phyloP scores from a whole-genome alignment of 2,113 vertebrate species.

The Poicephalus meyeri region DNA sequence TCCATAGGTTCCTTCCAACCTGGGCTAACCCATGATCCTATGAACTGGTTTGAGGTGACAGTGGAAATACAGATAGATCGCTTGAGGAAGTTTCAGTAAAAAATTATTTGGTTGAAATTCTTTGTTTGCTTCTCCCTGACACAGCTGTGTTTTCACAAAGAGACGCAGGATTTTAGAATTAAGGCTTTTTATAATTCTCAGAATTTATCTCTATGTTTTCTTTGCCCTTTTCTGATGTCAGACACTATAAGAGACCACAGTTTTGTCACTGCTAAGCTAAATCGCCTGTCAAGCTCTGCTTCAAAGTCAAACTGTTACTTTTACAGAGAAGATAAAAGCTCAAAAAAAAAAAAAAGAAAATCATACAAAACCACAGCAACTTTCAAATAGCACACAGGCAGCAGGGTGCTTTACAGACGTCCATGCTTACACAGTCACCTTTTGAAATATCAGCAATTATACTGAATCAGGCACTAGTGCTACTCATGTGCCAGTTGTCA shows the following conservation, averaged over 20 bases:
- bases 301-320: not conserved
- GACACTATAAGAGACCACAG: not conserved
- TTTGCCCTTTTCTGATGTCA: not conserved
- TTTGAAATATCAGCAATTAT: not conserved
- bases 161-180: not conserved
- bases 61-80: not conserved
- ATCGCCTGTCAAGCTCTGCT: not conserved
- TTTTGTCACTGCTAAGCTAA: not conserved
- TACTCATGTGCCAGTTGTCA: not conserved
- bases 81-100: not conserved
- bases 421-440: not conserved
- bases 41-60: not conserved
- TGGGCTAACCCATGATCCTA: not conserved
- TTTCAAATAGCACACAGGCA: not conserved
- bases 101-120: not conserved
- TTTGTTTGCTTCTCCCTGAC: not conserved
- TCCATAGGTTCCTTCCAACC: not conserved
- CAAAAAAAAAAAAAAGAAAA: not conserved
- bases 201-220: not conserved
- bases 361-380: not conserved
- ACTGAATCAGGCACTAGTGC: not conserved
- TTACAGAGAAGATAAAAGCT: not conserved
- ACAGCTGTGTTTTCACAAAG: not conserved
- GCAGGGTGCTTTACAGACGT: not conserved
- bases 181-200: not conserved